Percentiles rank a stretch among this genome's conserved stretches.
Conservation (phyloP, 2,888 invertebrate species). For the Stegana nigrithorax region DNA sequence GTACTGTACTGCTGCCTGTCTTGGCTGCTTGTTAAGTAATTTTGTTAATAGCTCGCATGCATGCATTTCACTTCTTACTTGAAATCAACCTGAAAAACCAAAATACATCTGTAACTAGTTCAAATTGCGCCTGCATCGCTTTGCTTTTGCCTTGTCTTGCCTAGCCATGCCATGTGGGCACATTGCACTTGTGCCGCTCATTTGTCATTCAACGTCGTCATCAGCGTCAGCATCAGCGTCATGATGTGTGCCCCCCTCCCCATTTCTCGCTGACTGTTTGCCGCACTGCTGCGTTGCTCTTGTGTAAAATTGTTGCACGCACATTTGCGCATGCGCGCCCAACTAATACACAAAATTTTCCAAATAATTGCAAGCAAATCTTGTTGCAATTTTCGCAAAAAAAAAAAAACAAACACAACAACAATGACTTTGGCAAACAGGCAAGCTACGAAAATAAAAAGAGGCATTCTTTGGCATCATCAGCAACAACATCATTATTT, state of each 20-base stretch:
- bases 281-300: no score
- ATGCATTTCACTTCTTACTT: not conserved
- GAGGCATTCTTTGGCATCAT: not conserved
- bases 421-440: not conserved
- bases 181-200: no score
- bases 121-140: no score
- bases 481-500: not conserved
- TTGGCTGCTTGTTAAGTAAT: slow-evolving; percentile 56
- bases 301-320: slow-evolving; percentile 19
- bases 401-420: not conserved
- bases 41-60: slow-evolving; percentile 52
- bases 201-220: slow-evolving; percentile 10
- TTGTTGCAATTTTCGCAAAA: not conserved
- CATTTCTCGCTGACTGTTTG: no score
- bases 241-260: no score
- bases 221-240: not conserved
- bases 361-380: slow-evolving; percentile 15
- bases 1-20: not conserved
- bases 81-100: not conserved
- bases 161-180: not conserved
- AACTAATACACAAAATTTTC: slow-evolving; percentile 6
- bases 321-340: slow-evolving; percentile 18
- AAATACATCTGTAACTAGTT: slow-evolving; percentile 2
- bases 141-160: not conserved
- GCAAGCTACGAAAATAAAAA: not conserved